Percentiles rank a stretch among this genome's conserved stretches.
Conservation (phyloP, 1,140 invertebrate genomes). For the Pogonus chalceus region DNA sequence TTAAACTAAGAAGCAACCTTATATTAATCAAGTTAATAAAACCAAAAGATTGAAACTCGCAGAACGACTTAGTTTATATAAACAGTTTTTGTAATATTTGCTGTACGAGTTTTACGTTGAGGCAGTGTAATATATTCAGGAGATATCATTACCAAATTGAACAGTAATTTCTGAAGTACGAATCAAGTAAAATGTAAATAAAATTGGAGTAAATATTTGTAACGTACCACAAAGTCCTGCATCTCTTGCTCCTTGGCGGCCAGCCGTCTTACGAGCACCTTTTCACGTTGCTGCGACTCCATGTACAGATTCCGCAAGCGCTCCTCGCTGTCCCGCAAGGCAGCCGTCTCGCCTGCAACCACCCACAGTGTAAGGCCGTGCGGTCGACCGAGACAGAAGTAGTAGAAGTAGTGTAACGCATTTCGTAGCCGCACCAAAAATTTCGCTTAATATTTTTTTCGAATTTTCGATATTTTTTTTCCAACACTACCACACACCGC, state of each 20-base stretch:
- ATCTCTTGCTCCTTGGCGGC: conserved; percentile 94
- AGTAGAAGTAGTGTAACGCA: neutral
- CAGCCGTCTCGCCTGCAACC: conserved; percentile 60
- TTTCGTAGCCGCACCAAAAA: neutral
- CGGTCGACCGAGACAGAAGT: neutral
- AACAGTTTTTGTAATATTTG: no score
- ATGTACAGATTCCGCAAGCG: conserved; percentile 69
- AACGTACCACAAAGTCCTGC: conserved; percentile 88
- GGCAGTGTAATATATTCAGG: neutral
- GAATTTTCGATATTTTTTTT: no score
- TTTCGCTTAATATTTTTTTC: no score
- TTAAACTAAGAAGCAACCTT: no score
- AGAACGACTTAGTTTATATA: no score
- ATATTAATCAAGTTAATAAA: no score
- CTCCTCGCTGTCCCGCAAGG: conserved; percentile 69
- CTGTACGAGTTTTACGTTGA: no score
- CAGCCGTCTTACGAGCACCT: conserved; percentile 79
- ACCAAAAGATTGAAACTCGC: no score
- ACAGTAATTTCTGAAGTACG: neutral
- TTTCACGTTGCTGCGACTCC: conserved; percentile 81
- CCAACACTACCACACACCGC: no score
- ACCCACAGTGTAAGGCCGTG: conserved; percentile 11
- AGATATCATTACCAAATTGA: neutral
- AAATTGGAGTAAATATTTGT: conserved; percentile 12
- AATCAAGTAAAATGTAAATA: neutral